These are phyloP conservation scores for Limnephilus rhombicus DNA, from an alignment of 2,888 invertebrate species.

Conservation along the genomic window DNA sequence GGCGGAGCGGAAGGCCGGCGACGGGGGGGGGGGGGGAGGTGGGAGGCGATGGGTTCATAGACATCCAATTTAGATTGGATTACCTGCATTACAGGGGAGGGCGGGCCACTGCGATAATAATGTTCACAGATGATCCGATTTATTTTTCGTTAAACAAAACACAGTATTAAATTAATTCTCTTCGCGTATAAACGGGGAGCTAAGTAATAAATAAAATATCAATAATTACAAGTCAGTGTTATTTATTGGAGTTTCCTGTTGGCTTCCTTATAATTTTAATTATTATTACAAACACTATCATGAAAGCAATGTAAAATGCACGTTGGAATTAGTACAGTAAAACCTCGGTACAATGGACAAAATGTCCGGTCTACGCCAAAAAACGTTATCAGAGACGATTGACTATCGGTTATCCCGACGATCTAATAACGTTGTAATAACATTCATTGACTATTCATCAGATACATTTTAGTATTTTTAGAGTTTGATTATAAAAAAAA, in stretches of 20 bases:
- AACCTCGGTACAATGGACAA: too few relatives aligned
- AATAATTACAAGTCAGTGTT: not conserved
- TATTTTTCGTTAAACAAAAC: not conserved
- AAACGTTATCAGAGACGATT: too few relatives aligned
- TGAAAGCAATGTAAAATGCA: not conserved
- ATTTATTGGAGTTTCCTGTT: not conserved
- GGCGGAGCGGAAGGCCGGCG: not conserved
- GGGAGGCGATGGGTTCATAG: slow-evolving; percentile 24
- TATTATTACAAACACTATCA: not conserved
- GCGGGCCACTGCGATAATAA: slow-evolving; percentile 6
- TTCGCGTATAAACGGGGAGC: not conserved
- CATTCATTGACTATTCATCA: too few relatives aligned
- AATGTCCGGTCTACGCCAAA: too few relatives aligned
- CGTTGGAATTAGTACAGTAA: too few relatives aligned
- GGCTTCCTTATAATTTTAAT: not conserved
- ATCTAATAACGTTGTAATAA: too few relatives aligned
- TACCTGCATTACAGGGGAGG: slow-evolving; percentile 43
- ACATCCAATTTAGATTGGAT: slow-evolving; percentile 56
- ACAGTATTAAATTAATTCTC: not conserved
- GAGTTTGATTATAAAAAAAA: too few relatives aligned
- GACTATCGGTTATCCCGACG: too few relatives aligned
- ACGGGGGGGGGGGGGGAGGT: slow-evolving; percentile 24
- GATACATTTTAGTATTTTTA: too few relatives aligned
- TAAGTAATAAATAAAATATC: not conserved
- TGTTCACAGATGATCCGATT: slow-evolving; percentile 3